A percentile compares a stretch with the other conserved stretches of the same genome.
Conservation (phyloP, 2,888 invertebrate species). For the Toxonevra muliebris region DNA sequence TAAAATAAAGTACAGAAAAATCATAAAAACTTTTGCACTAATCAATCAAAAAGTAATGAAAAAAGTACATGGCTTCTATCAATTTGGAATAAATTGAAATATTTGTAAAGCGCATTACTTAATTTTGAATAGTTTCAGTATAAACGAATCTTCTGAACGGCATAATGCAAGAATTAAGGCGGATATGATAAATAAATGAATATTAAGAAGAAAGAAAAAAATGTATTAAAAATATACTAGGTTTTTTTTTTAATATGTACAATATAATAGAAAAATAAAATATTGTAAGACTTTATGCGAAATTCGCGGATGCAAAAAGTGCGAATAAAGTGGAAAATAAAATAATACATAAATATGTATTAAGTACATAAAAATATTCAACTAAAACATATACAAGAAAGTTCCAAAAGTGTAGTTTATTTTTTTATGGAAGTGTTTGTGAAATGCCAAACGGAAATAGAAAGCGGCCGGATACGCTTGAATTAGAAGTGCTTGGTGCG, state of each 20-base stretch:
- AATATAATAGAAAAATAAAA: background rate
- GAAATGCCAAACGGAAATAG: constrained; percentile 54
- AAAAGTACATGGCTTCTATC: background rate
- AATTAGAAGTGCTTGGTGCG: constrained; percentile 68
- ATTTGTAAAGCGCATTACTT: no score
- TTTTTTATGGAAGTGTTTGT: constrained; percentile 44
- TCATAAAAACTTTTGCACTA: no score
- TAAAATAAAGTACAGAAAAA: no score
- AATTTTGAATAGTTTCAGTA: no score
- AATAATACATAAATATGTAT: background rate
- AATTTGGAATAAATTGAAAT: background rate
- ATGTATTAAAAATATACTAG: background rate
- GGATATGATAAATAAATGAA: background rate
- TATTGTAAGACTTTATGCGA: background rate
- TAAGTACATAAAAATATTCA: background rate
- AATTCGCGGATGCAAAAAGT: background rate
- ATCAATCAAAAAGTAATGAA: no score
- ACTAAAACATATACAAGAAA: background rate
- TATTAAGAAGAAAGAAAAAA: background rate
- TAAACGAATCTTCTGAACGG: no score
- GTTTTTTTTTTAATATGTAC: background rate
- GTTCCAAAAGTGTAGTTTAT: constrained; percentile 1
- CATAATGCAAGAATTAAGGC: no score
- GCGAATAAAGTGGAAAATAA: constrained; percentile 7
- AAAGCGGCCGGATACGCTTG: constrained; percentile 62